Conservation (phyloP, 1,140 invertebrate species). For the Macrostomum lignano region DNA sequence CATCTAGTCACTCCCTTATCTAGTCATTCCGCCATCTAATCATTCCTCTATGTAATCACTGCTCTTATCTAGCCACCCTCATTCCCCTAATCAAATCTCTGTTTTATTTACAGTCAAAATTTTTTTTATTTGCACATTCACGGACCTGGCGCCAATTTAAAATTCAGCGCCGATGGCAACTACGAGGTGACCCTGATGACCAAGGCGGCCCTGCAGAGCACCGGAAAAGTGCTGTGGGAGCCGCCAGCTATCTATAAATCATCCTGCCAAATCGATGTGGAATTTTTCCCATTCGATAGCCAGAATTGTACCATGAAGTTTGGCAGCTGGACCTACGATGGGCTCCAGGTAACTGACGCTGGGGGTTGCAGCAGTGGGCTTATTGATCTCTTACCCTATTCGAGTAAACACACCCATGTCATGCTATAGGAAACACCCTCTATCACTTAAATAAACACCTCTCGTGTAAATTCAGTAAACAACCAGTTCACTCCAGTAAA, state of each 20-base stretch:
- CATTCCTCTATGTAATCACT: too few species aligned
- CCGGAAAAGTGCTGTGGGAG: constrained; percentile 29
- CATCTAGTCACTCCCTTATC: too few species aligned
- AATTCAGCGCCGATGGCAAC: constrained; percentile 32
- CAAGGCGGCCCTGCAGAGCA: constrained; percentile 34
- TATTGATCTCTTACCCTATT: constrained; percentile 11
- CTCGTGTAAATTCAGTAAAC: too few species aligned
- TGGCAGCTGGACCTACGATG: constrained; percentile 3
- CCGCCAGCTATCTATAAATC: constrained; percentile 37
- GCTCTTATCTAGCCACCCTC: too few species aligned
- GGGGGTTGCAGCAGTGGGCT: constrained; percentile 8
- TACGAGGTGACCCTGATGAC: constrained; percentile 33
- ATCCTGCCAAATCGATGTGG: constrained; percentile 37
- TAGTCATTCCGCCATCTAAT: too few species aligned
- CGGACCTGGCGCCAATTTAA: too few species aligned
- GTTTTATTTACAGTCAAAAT: too few species aligned
- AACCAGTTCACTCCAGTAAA: too few species aligned
- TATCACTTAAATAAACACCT: too few species aligned
- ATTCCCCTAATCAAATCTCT: too few species aligned
- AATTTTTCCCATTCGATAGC: constrained; percentile 40
- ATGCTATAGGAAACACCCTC: constrained; percentile 3
- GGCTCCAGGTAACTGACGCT: constrained; percentile 18
- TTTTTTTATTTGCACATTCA: too few species aligned
- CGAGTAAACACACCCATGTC: constrained; percentile 8
- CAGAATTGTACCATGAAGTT: constrained; percentile 31